These are phyloP conservation scores for Macroglossus sobrinus DNA, from an alignment of 2,113 vertebrate species.

Conservation along the genomic window DNA sequence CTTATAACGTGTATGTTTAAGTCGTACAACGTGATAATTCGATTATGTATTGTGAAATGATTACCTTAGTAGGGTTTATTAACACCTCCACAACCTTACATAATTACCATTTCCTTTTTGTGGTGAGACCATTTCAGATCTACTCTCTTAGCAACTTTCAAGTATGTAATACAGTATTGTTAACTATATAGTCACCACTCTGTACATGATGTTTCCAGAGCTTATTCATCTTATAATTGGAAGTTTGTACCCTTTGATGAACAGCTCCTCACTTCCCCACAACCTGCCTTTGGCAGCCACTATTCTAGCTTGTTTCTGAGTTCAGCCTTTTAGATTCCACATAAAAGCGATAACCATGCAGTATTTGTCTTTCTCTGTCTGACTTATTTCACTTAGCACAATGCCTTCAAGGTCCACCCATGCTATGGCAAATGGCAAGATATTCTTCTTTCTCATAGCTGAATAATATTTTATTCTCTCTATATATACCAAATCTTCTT, in stretches of 20 bases:
- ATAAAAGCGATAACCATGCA: background rate
- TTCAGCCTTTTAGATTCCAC: background rate
- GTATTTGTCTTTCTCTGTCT: background rate
- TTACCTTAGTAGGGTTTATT: background rate
- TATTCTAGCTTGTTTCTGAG: background rate
- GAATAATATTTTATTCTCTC: background rate
- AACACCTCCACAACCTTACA: background rate
- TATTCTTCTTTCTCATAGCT: background rate
- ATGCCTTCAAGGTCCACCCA: background rate
- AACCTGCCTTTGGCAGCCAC: background rate
- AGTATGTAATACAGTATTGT: background rate
- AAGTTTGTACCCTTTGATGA: background rate
- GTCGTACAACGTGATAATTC: background rate
- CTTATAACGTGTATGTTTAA: background rate
- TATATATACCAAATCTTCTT: background rate
- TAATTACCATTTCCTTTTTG: background rate
- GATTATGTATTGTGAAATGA: background rate
- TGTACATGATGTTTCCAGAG: background rate
- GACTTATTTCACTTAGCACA: background rate
- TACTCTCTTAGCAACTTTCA: background rate
- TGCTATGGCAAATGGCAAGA: background rate
- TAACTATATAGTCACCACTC: background rate
- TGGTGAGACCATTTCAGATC: background rate
- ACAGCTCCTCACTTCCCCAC: background rate
- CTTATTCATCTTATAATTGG: background rate